A percentile compares a stretch with the other conserved stretches of the same genome.
Evolutionary conservation across 2,888 invertebrate genomes (phyloP).

Genomic region (Loripinus fragilis): DNA sequence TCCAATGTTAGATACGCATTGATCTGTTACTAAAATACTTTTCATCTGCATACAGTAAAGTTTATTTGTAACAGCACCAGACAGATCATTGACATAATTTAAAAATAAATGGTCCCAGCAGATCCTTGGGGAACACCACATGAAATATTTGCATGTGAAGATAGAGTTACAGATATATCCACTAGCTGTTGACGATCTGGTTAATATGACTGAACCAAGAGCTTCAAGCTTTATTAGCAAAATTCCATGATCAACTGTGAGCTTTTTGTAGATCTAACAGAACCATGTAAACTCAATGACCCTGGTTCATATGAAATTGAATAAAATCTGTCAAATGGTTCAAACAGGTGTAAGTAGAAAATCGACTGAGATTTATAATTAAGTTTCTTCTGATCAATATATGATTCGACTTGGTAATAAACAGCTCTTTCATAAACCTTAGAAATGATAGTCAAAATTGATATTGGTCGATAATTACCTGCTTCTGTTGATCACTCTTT

Average conservation of each 20-base stretch:
- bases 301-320: constrained; percentile 10
- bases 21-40: too few relatives aligned
- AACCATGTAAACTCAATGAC: constrained; percentile 12
- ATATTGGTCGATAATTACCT: too few relatives aligned
- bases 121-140: background rate
- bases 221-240: background rate
- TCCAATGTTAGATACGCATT: too few relatives aligned
- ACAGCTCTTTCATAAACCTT: background rate
- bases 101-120: too few relatives aligned
- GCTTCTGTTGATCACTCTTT: too few relatives aligned
- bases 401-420: background rate
- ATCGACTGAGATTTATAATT: background rate
- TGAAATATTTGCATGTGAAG: too few relatives aligned
- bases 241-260: too few relatives aligned
- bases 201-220: background rate
- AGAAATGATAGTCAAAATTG: background rate
- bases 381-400: background rate
- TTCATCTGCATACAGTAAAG: constrained; percentile 2
- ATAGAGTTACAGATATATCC: background rate
- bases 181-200: background rate
- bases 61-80: background rate
- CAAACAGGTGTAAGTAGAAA: constrained; percentile 13
- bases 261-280: constrained; percentile 11
- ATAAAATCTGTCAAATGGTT: constrained; percentile 19
- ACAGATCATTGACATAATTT: background rate